Evolutionary conservation across 2,888 invertebrate genomes (phyloP).

Genomic region (Chaetoderma sp.): DNA sequence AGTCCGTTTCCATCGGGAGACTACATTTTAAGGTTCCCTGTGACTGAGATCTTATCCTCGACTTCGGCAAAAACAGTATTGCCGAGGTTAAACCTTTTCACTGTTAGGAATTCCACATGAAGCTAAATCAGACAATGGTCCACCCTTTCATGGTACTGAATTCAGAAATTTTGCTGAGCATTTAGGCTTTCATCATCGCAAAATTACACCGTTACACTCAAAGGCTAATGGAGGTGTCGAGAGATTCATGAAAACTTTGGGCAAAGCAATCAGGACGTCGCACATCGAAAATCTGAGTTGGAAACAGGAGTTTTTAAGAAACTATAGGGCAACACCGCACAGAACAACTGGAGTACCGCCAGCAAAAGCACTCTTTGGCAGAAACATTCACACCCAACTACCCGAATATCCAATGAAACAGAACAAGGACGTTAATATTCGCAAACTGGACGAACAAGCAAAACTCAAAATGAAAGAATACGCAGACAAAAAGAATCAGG

Average conservation of each 20-base stretch:
- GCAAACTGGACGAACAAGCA: not conserved
- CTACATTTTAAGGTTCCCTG: not conserved
- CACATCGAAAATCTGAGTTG: not conserved
- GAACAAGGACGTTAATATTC: no score
- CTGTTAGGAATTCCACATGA: no score
- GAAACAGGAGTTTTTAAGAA: not conserved
- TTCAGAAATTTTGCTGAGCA: slow-evolving; percentile 17
- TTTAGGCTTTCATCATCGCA: slow-evolving; percentile 16
- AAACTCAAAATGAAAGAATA: not conserved
- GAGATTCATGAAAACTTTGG: not conserved
- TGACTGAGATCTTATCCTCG: slow-evolving; percentile 1
- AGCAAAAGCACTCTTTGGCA: not conserved
- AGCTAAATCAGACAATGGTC: slow-evolving; percentile 2
- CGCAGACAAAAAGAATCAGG: no score
- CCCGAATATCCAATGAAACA: not conserved
- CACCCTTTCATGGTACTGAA: slow-evolving; percentile 14
- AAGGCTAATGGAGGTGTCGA: not conserved
- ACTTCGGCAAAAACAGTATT: slow-evolving; percentile 19
- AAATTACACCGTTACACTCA: not conserved
- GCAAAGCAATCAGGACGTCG: not conserved
- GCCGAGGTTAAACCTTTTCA: no score
- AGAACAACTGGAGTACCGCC: not conserved
- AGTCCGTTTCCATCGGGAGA: not conserved
- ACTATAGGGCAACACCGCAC: not conserved
- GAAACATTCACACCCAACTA: not conserved